Evolutionary conservation across 2,888 invertebrate genomes (phyloP).

Genomic region (Philaethria dido): DNA sequence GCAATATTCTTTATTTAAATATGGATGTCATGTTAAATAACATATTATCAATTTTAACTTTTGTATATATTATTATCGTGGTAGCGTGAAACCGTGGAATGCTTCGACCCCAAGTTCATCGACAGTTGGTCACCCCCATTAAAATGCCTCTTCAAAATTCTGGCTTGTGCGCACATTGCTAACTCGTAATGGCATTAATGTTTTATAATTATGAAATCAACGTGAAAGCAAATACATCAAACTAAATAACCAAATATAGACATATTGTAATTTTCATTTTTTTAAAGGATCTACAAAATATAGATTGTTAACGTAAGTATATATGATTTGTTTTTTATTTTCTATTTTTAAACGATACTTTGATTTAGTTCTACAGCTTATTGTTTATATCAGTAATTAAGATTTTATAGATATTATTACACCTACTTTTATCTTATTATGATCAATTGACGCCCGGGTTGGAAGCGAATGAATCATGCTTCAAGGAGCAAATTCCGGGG

Average conservation of each 20-base stretch:
- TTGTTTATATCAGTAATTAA: background rate
- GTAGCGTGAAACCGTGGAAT: slow-evolving; percentile 75
- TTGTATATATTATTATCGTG: slow-evolving; percentile 79
- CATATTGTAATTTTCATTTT: background rate
- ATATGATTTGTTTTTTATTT: background rate
- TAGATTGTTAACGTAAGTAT: background rate
- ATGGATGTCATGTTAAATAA: slow-evolving; percentile 67
- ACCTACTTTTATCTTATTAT: slow-evolving; percentile 59
- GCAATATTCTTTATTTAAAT: slow-evolving; percentile 18
- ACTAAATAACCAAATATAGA: too few species aligned
- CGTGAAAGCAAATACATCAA: background rate
- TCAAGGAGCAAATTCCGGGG: slow-evolving; percentile 81
- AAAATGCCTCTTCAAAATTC: slow-evolving; percentile 80
- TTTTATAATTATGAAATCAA: slow-evolving; percentile 64
- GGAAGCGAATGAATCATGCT: slow-evolving; percentile 79
- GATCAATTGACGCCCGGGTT: slow-evolving; percentile 69
- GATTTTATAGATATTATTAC: slow-evolving; percentile 18
- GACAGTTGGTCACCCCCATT: slow-evolving; percentile 84
- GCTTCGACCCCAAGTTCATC: slow-evolving; percentile 74
- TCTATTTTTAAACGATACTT: background rate
- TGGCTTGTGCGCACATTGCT: slow-evolving; percentile 79
- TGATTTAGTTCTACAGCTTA: background rate
- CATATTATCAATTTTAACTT: slow-evolving; percentile 76
- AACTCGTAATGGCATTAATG: slow-evolving; percentile 64
- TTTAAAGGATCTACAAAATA: background rate